phyloP scores from a whole-genome alignment of 2,888 invertebrate species.

The Rutpela maculata region DNA sequence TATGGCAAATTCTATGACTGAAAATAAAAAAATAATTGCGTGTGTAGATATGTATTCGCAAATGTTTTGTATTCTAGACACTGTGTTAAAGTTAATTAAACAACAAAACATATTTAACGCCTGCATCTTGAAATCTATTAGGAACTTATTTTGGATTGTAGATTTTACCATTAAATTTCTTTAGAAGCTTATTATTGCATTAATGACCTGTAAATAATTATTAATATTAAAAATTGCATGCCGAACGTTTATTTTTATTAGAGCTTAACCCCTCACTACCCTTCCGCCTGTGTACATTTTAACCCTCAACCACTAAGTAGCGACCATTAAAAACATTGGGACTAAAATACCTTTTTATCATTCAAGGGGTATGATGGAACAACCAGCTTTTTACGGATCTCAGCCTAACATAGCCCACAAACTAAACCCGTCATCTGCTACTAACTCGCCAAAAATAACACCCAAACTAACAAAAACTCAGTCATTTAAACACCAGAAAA shows the following conservation, averaged over 20 bases:
- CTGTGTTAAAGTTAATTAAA: too few relatives aligned
- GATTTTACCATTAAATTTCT: too few relatives aligned
- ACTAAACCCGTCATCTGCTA: slow-evolving; percentile 67
- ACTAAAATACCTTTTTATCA: slow-evolving; percentile 61
- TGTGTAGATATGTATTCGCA: too few relatives aligned
- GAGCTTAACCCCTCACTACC: neutral
- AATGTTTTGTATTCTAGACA: too few relatives aligned
- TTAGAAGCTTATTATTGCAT: too few relatives aligned
- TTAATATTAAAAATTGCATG: neutral
- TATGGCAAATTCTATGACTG: too few relatives aligned
- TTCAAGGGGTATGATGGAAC: slow-evolving; percentile 70
- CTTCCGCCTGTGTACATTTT: neutral
- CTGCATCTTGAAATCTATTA: too few relatives aligned
- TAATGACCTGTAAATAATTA: neutral
- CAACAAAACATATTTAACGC: too few relatives aligned
- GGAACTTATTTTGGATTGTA: too few relatives aligned
- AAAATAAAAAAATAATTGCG: too few relatives aligned
- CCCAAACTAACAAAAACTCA: slow-evolving; percentile 73
- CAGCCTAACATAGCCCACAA: slow-evolving; percentile 73
- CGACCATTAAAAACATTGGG: slow-evolving; percentile 11
- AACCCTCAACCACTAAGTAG: neutral
- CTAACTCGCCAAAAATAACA: slow-evolving; percentile 71
- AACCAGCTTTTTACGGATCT: slow-evolving; percentile 71
- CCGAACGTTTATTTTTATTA: neutral
- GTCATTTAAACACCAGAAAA: slow-evolving; percentile 72